A percentile compares a stretch with the other conserved stretches of the same genome.
phyloP scores from a whole-genome alignment of 2,113 vertebrate genomes.

The Sylvicapra grimmia region DNA sequence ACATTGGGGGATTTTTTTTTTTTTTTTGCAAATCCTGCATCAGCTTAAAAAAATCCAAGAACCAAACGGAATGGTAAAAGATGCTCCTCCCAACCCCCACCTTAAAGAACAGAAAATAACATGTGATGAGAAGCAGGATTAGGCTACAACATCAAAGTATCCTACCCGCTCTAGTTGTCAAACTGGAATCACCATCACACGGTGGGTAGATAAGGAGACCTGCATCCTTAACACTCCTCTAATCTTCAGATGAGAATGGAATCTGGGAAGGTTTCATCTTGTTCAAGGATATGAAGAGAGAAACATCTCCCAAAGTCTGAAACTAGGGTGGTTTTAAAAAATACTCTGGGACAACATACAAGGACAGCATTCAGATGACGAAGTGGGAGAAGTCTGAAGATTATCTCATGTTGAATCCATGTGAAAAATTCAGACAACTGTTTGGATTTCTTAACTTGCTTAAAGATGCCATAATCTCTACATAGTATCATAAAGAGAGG shows the following conservation, averaged over 20 bases:
- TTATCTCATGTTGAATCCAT: not conserved
- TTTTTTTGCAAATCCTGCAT: not conserved
- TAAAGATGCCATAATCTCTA: not conserved
- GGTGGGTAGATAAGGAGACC: not conserved
- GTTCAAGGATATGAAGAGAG: not conserved
- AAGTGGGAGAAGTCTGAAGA: not conserved
- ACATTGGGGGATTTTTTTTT: not conserved
- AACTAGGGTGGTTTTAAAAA: not conserved
- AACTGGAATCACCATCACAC: not conserved
- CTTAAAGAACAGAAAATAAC: not conserved
- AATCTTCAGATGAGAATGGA: not conserved
- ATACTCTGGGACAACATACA: not conserved
- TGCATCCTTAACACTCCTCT: not conserved
- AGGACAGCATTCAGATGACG: not conserved
- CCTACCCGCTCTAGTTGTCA: not conserved
- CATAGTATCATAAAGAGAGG: not conserved
- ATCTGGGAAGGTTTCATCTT: not conserved
- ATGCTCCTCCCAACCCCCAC: not conserved
- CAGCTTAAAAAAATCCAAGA: not conserved
- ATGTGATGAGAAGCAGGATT: not conserved
- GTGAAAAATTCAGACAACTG: not conserved
- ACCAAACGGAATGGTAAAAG: not conserved
- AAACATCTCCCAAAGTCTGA: not conserved
- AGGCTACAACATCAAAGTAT: not conserved
- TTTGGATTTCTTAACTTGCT: slow-evolving; percentile 10